A percentile compares a stretch with the other conserved stretches of the same genome.
Evolutionary conservation across 2,888 invertebrate species (phyloP).

Genomic region (Pelosia muscerda): DNA sequence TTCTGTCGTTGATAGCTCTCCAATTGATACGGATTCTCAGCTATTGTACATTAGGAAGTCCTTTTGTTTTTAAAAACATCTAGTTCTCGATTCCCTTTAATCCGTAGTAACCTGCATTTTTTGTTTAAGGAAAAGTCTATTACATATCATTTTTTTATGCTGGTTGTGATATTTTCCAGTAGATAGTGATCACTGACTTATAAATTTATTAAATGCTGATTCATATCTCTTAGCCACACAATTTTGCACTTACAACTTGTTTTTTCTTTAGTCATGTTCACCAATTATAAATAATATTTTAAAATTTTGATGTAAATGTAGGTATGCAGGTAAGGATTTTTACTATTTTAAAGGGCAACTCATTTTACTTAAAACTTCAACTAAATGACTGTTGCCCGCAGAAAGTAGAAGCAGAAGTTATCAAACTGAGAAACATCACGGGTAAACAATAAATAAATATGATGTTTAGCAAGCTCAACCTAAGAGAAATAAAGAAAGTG

Average conservation of each 20-base stretch:
- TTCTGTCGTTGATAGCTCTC: constrained; percentile 66
- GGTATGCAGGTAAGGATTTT: too few species aligned
- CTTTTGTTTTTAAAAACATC: constrained; percentile 14
- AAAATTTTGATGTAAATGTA: background rate
- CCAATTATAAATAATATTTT: background rate
- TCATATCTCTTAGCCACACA: constrained; percentile 65
- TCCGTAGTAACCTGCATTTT: background rate
- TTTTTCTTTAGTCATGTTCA: constrained; percentile 39
- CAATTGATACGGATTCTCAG: constrained; percentile 51
- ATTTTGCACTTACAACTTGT: constrained; percentile 68
- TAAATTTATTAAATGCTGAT: constrained; percentile 77
- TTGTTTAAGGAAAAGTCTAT: too few species aligned
- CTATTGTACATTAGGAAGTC: constrained; percentile 38
- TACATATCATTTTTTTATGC: constrained; percentile 60
- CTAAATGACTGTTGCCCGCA: too few species aligned
- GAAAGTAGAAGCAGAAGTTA: too few species aligned
- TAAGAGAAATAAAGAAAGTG: constrained; percentile 40
- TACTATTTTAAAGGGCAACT: too few species aligned
- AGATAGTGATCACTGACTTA: constrained; percentile 62
- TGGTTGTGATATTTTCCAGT: constrained; percentile 73
- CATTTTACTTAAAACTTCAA: too few species aligned
- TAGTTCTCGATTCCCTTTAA: background rate
- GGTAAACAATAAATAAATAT: too few species aligned
- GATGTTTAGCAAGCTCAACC: background rate
- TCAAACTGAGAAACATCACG: too few species aligned